phyloP scores from a whole-genome alignment of 2,888 invertebrate genomes.

The Drosophila kanekoi region DNA sequence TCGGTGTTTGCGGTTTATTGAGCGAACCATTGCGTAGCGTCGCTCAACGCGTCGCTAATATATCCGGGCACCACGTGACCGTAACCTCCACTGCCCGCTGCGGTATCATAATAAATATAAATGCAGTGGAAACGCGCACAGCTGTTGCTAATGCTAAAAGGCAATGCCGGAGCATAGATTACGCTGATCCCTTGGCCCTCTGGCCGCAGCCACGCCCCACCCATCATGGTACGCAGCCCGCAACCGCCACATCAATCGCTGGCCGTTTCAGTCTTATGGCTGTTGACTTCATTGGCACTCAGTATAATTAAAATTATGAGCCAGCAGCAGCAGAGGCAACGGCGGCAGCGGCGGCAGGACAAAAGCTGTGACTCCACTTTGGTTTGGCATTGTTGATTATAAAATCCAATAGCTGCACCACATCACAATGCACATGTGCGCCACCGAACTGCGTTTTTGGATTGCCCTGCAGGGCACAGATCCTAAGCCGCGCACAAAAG shows the following conservation, averaged over 20 bases:
- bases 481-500: slow-evolving; percentile 45
- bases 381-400: slow-evolving; percentile 76
- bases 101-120: slow-evolving; percentile 69
- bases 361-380: slow-evolving; percentile 56
- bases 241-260: slow-evolving; percentile 67
- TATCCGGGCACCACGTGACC: slow-evolving; percentile 69
- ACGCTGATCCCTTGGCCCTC: slow-evolving; percentile 38
- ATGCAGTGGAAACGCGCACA: slow-evolving; percentile 75
- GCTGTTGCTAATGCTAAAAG: slow-evolving; percentile 76
- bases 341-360: slow-evolving; percentile 39
- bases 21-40: slow-evolving; percentile 43
- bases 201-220: neutral
- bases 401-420: slow-evolving; percentile 64
- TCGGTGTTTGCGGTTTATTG: slow-evolving; percentile 71
- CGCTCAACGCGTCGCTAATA: slow-evolving; percentile 70
- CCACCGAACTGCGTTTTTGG: slow-evolving; percentile 38
- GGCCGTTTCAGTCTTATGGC: slow-evolving; percentile 70
- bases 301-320: slow-evolving; percentile 82
- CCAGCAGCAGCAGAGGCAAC: slow-evolving; percentile 40
- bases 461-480: slow-evolving; percentile 54
- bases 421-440: slow-evolving; percentile 53
- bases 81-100: slow-evolving; percentile 35
- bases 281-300: slow-evolving; percentile 81
- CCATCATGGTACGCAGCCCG: neutral
- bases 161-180: slow-evolving; percentile 50